Evolutionary conservation across 2,797 vertebrate genomes (phyloP).

Genomic region (Crossoptilon crossoptilon): DNA sequence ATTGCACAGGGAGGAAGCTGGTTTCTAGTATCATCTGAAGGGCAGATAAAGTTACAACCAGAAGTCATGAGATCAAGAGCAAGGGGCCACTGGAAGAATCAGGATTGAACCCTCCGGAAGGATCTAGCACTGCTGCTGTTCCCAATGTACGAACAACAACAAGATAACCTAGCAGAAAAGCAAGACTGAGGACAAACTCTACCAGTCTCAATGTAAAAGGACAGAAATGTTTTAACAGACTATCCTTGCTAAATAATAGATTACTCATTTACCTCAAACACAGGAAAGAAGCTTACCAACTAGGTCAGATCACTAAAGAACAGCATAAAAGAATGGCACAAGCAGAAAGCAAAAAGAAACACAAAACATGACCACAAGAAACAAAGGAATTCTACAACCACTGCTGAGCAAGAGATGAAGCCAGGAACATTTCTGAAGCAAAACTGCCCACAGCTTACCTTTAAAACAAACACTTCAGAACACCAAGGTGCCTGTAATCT

Average conservation of each 20-base stretch:
- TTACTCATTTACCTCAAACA: constrained; percentile 3
- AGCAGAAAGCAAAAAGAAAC: constrained; percentile 27
- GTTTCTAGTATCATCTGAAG: neutral
- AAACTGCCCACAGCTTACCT: neutral
- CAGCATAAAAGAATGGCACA: neutral
- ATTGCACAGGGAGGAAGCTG: neutral
- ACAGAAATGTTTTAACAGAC: neutral
- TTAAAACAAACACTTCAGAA: neutral
- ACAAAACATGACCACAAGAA: constrained; percentile 19
- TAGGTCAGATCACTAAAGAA: constrained; percentile 26
- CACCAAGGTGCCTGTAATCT: neutral
- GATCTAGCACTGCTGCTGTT: neutral
- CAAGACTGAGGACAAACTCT: neutral
- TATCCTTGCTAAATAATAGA: neutral
- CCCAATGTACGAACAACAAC: neutral
- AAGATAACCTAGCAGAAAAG: neutral
- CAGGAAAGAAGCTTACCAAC: neutral
- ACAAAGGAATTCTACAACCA: constrained; percentile 9
- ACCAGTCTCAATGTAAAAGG: neutral
- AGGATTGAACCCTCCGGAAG: neutral
- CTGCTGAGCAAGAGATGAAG: neutral
- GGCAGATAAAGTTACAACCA: neutral
- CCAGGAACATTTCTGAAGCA: neutral
- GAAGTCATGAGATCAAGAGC: neutral
- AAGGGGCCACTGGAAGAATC: neutral